Evolutionary conservation across 2,888 invertebrate genomes (phyloP), one percentile per base, ranked within the genome.

Genomic region (Meandrusa payeni): DNA sequence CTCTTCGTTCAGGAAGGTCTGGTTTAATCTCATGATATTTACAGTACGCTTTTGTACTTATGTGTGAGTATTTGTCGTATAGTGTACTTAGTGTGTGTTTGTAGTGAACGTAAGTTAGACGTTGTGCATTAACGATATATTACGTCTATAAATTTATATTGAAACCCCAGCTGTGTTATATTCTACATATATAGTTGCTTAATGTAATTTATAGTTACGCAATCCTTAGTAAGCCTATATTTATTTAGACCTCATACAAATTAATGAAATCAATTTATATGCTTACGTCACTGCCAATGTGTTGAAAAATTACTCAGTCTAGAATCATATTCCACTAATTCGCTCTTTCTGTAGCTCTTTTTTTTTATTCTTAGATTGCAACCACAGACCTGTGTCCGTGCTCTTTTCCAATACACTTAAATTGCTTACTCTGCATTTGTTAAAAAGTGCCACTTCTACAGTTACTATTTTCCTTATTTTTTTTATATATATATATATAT

Each of bases 41-140:
- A 55, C 62, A 54, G 68, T 75, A 68, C 69, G 74, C 74, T 72
- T 72, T 73, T 76, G 79, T 81, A 81, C 79, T 80, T 81, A 79
- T 66, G 64, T 72, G 75, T 68, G 73, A 53, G 59, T 65, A 62
- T 38, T 31, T 65, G 62, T 60, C 38, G 60, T 55, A 57, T n/a
- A n/a, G n/a, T 61, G 67, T 70, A 65, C 62, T 65, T 72, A 67
- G n/a, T n/a, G n/a, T 58, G 57, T 61, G 58, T 55, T 57, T 55
- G 55, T 60, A 61, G 61, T 42, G 46, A 26, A 50, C 36, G 45
- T n/a, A 15, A 27, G 9, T 12, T 33, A 28, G 39, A 17, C 6
- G 20, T 37, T 39, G 24, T 19, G 12, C 5, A n/a, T 6, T 10
- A 34, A 11, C 15, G 5, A 28, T 12, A 33, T 28, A 17, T 20